Conservation (phyloP, 2,888 invertebrate genomes). For the Tetanocera ferruginea region DNA sequence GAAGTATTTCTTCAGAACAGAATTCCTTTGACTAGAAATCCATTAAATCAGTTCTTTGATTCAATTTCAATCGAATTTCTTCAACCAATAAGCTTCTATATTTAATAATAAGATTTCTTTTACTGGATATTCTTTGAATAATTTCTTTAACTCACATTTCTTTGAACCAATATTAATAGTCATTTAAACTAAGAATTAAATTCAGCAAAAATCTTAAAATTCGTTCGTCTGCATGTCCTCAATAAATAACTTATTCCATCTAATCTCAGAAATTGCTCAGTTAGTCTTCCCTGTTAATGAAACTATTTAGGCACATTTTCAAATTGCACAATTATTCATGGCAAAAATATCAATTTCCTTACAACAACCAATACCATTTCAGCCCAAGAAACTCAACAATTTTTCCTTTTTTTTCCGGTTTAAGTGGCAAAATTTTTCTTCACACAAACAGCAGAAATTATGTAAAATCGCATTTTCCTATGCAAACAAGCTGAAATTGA, state of each 20-base stretch:
- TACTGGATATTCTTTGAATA: too few relatives aligned
- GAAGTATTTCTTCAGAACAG: too few relatives aligned
- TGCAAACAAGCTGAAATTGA: slow-evolving; percentile 43
- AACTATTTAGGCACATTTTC: background rate
- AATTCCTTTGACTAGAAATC: too few relatives aligned
- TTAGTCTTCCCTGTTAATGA: background rate
- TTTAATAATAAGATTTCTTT: too few relatives aligned
- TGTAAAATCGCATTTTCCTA: slow-evolving; percentile 37
- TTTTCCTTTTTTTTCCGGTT: background rate
- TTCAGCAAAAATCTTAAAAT: too few relatives aligned
- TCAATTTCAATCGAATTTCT: too few relatives aligned
- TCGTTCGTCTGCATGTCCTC: background rate
- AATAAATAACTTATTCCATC: background rate
- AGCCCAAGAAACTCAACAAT: background rate
- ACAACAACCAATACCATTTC: background rate
- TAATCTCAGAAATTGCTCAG: too few relatives aligned
- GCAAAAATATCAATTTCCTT: slow-evolving; percentile 9
- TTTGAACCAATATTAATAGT: too few relatives aligned
- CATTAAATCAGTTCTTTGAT: too few relatives aligned
- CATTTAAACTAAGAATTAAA: too few relatives aligned
- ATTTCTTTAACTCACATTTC: too few relatives aligned
- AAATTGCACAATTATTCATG: background rate
- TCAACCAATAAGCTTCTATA: too few relatives aligned
- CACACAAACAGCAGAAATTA: background rate
- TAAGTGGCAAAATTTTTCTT: background rate